Evolutionary conservation across 1,140 invertebrate genomes (phyloP).

Genomic region (Drosophila micromelanica): DNA sequence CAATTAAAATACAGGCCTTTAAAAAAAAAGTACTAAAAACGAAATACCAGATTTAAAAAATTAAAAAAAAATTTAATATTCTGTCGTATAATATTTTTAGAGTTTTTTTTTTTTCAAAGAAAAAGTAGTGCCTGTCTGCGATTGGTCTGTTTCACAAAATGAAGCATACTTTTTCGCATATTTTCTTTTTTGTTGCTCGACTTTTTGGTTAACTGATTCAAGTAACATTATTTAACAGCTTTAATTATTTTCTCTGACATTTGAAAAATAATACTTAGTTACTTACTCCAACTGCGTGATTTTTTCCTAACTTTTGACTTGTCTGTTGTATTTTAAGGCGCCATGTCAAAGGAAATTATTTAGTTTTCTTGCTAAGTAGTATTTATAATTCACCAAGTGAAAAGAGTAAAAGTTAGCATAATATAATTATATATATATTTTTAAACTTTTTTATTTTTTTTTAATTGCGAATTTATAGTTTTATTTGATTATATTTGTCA

Average conservation of each 20-base stretch:
- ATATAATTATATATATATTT: too few relatives aligned
- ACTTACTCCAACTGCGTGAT: neutral
- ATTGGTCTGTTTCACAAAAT: neutral
- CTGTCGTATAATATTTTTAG: too few relatives aligned
- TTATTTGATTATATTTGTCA: neutral
- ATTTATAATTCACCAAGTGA: neutral
- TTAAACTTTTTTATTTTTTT: neutral
- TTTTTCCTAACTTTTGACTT: conserved; percentile 23
- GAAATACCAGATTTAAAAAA: too few relatives aligned
- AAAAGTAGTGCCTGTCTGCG: neutral
- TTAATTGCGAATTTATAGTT: neutral
- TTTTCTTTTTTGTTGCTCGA: conserved; percentile 10
- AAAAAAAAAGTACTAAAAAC: too few relatives aligned
- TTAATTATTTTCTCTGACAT: conserved; percentile 19
- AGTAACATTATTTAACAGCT: conserved; percentile 18
- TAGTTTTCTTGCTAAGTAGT: neutral
- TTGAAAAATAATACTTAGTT: conserved; percentile 23
- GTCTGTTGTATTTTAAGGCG: neutral
- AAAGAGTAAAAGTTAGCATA: too few relatives aligned
- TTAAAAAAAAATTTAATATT: too few relatives aligned
- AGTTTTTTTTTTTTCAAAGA: too few relatives aligned
- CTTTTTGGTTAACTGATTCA: conserved; percentile 26
- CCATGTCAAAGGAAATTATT: neutral
- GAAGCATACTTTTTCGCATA: neutral
- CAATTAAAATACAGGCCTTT: too few relatives aligned